Base-by-base conservation (phyloP, 2,888 invertebrate species). In the Steinernema carpocapsae region DNA sequence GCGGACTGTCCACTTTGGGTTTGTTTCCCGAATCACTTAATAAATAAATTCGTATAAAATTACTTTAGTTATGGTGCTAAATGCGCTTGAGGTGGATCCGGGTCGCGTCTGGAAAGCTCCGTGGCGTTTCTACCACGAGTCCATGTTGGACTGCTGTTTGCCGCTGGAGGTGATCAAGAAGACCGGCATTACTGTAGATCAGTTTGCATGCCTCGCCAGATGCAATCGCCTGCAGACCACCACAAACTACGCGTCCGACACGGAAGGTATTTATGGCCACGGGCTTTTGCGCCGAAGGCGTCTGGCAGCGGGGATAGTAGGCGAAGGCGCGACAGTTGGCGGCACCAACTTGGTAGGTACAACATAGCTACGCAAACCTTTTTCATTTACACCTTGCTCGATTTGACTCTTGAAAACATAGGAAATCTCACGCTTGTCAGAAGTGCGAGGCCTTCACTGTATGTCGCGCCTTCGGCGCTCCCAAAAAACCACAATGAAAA, bases 91-190 rank as follows among this genome's bases (percentile, higher is more conserved):
- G 75, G 86, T 88, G 6, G 88, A 88, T 74, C 88, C 88, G 0
- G 87, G 85, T 17, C 77, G 79, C 17, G 82, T 88, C 0, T 88
- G 88, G 88, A 88, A 87, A 76, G 87, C 88, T 0, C 86, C 88
- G 1, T 89, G 89, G 89, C 82, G 88, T 24, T 89, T 88, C 87
- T 89, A 89, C 79, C 88, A 89, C 78, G 89, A 89, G 79, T 82
- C 86, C 43, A 89, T 89, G 89, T 82, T 89, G 22, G 88, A 89
- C 76, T 89, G 88, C 76, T 89, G 89, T 77, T 84, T 87, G 1
- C 86, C 88, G 0, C 77, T 88, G 32, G 83, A 86, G 43, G 74
- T 78, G 29, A 82, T 88, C 52, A 80, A 76, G 78, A 79, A 75
- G 70, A 80, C 84, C 17, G 89, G 89, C 7, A 86, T 88, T 46